These are phyloP conservation scores for Apodemus agrarius DNA, from an alignment of 2,797 vertebrate species.

Conservation along the genomic window DNA sequence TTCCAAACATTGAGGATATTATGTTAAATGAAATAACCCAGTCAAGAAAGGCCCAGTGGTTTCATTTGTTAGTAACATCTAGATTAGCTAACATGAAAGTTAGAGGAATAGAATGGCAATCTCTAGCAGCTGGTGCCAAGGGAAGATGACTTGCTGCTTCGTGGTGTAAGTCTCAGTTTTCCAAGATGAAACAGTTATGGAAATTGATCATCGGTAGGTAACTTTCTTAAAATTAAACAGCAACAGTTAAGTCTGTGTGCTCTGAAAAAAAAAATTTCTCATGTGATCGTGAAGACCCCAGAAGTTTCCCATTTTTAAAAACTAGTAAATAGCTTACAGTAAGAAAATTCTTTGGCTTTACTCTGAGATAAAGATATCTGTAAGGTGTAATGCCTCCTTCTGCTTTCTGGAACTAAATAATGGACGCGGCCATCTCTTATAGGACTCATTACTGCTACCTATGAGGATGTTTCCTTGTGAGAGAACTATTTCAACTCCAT, in stretches of 20 bases:
- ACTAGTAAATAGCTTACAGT: background rate
- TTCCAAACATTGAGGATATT: background rate
- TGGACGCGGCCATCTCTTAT: background rate
- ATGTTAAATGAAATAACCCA: background rate
- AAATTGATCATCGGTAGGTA: background rate
- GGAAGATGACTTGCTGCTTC: background rate
- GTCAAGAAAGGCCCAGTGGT: too few relatives aligned
- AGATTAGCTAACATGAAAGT: background rate
- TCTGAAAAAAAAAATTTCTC: background rate
- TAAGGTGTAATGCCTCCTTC: background rate
- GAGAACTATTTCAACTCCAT: background rate
- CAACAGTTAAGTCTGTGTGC: background rate
- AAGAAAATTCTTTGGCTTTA: background rate
- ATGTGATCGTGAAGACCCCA: background rate
- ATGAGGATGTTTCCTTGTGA: background rate
- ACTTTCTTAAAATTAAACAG: background rate
- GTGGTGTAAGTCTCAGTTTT: background rate
- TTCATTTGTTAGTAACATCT: background rate
- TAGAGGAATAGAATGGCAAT: background rate
- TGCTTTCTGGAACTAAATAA: background rate
- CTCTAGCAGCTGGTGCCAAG: background rate
- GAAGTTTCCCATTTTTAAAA: background rate
- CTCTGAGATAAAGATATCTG: background rate
- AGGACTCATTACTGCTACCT: background rate
- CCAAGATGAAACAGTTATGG: background rate